phyloP scores from a whole-genome alignment of 2,888 invertebrate species.

The Charanyca ferruginea region DNA sequence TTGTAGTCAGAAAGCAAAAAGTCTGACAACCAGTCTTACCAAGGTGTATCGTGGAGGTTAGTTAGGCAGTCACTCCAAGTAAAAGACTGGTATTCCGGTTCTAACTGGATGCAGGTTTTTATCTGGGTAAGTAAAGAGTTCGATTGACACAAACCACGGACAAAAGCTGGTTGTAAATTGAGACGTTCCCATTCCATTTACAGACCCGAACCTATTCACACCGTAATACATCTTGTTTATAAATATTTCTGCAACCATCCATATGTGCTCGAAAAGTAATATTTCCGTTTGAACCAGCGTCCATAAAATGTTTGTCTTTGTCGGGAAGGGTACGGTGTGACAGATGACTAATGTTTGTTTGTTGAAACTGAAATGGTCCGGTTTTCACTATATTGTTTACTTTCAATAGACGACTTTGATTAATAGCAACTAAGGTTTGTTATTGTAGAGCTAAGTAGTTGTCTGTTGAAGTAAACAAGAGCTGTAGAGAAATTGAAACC shows the following conservation, averaged over 20 bases:
- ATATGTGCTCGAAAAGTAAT: slow-evolving; percentile 70
- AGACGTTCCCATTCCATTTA: slow-evolving; percentile 26
- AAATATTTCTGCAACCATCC: slow-evolving; percentile 64
- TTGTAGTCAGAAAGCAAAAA: too few species aligned
- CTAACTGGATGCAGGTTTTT: too few species aligned
- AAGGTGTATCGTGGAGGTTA: too few species aligned
- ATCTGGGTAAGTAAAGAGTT: neutral
- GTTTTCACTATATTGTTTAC: slow-evolving; percentile 78
- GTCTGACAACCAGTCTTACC: too few species aligned
- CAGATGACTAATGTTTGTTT: slow-evolving; percentile 86
- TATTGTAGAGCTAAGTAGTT: slow-evolving; percentile 54
- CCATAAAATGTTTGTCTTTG: slow-evolving; percentile 77
- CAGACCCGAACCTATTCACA: slow-evolving; percentile 48
- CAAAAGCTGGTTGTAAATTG: slow-evolving; percentile 21
- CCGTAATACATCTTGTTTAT: slow-evolving; percentile 55
- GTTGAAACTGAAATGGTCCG: slow-evolving; percentile 72
- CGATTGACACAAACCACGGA: neutral
- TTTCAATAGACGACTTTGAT: slow-evolving; percentile 80
- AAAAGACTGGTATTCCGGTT: too few species aligned
- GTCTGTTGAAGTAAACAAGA: slow-evolving; percentile 38
- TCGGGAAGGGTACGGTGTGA: slow-evolving; percentile 76
- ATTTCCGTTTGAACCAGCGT: slow-evolving; percentile 68
- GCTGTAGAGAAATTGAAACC: slow-evolving; percentile 27
- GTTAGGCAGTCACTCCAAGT: too few species aligned
- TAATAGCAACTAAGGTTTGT: slow-evolving; percentile 76